A percentile compares a stretch with the other conserved stretches of the same genome.
These are phyloP conservation scores for Pedionomus torquatus DNA, from an alignment of 2,113 vertebrate species.

Conservation along the genomic window DNA sequence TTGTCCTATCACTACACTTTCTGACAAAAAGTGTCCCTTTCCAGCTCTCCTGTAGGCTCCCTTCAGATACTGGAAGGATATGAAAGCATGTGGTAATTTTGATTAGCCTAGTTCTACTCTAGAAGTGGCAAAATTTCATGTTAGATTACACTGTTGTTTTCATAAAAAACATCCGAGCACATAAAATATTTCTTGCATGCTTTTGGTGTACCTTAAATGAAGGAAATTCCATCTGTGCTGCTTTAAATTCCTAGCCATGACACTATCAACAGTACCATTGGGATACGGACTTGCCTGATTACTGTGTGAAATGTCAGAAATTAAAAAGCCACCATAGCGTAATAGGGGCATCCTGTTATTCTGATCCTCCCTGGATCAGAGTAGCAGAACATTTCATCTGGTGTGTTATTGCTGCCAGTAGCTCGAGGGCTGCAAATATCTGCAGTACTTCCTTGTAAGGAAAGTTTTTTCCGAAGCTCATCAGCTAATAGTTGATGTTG, in stretches of 20 bases:
- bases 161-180: background rate
- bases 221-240: background rate
- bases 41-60: no score
- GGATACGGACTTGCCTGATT: fast-evolving
- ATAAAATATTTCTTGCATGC: background rate
- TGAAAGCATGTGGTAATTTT: background rate
- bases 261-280: background rate
- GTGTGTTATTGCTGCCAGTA: background rate
- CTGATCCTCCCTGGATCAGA: background rate
- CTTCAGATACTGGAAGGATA: no score
- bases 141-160: slow-evolving; percentile 9
- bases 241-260: background rate
- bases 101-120: background rate
- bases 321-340: background rate
- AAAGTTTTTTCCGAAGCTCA: background rate
- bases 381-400: background rate
- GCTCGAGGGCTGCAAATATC: background rate
- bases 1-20: no score
- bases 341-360: background rate
- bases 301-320: background rate
- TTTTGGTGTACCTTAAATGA: background rate
- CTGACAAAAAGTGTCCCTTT: no score
- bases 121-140: background rate
- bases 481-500: background rate
- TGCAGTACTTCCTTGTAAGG: background rate